Evolutionary conservation across 2,888 invertebrate species (phyloP).

Genomic region (Eilema sororculum): DNA sequence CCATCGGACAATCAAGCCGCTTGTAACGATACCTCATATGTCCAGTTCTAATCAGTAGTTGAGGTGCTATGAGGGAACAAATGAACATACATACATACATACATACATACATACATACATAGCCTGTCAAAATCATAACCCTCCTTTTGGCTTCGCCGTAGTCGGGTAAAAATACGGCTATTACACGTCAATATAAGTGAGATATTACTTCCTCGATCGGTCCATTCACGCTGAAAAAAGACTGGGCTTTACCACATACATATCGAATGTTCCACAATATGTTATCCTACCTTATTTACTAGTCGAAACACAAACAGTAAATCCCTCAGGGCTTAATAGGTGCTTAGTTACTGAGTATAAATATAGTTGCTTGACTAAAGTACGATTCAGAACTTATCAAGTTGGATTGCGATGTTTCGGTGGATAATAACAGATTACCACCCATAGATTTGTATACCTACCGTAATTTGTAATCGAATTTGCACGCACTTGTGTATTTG

Average conservation of each 20-base stretch:
- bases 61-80: no score
- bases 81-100: no score
- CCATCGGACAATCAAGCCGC: no score
- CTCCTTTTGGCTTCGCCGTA: no score
- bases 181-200: no score
- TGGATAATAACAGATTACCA: constrained; percentile 1
- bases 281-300: background rate
- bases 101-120: no score
- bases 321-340: background rate
- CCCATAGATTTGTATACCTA: background rate
- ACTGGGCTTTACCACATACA: background rate
- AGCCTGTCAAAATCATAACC: no score
- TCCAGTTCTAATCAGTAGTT: no score
- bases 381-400: background rate
- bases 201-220: no score
- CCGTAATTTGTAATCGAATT: constrained; percentile 3
- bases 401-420: background rate
- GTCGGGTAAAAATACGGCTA: no score
- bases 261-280: background rate
- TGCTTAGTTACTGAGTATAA: background rate
- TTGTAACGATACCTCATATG: no score
- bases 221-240: background rate
- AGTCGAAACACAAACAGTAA: background rate
- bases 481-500: background rate
- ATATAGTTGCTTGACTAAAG: background rate